Percentiles rank a stretch among this genome's conserved stretches.
These are phyloP conservation scores for Tiliacea citrago DNA, from an alignment of 2,888 invertebrate species.

Conservation along the genomic window DNA sequence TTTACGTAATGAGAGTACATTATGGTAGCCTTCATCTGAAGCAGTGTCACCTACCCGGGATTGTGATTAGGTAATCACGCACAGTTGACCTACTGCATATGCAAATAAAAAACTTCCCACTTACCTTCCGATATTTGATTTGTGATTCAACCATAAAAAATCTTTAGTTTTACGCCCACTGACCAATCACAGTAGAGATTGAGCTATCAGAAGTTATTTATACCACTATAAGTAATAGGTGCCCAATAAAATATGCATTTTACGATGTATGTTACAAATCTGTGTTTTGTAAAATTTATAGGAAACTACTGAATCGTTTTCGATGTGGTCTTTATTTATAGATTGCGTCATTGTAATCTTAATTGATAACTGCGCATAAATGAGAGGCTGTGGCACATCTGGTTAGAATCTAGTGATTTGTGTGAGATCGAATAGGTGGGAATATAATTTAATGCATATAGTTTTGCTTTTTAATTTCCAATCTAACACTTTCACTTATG, in stretches of 20 bases:
- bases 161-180: slow-evolving; percentile 63
- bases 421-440: slow-evolving; percentile 38
- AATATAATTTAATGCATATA: slow-evolving; percentile 36
- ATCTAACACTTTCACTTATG: slow-evolving; percentile 26
- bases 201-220: slow-evolving; percentile 63
- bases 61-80: slow-evolving; percentile 2
- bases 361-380: slow-evolving; percentile 62
- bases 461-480: slow-evolving; percentile 33
- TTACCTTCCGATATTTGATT: slow-evolving; percentile 63
- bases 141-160: slow-evolving; percentile 57
- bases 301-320: slow-evolving; percentile 64
- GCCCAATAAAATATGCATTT: slow-evolving; percentile 54
- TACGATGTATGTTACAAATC: slow-evolving; percentile 58
- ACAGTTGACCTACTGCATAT: slow-evolving; percentile 46
- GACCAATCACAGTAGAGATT: slow-evolving; percentile 63
- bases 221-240: slow-evolving; percentile 40
- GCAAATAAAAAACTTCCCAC: slow-evolving; percentile 48
- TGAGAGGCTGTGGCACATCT: slow-evolving; percentile 34
- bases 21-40: background rate
- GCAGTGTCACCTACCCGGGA: slow-evolving; percentile 5
- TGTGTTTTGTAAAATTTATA: slow-evolving; percentile 64
- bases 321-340: slow-evolving; percentile 59
- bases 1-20: background rate
- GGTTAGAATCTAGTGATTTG: slow-evolving; percentile 29
- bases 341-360: slow-evolving; percentile 55